Evolutionary conservation across 2,113 vertebrate genomes (phyloP), one percentile per base, ranked within the genome.

Genomic region (Strix aluco): DNA sequence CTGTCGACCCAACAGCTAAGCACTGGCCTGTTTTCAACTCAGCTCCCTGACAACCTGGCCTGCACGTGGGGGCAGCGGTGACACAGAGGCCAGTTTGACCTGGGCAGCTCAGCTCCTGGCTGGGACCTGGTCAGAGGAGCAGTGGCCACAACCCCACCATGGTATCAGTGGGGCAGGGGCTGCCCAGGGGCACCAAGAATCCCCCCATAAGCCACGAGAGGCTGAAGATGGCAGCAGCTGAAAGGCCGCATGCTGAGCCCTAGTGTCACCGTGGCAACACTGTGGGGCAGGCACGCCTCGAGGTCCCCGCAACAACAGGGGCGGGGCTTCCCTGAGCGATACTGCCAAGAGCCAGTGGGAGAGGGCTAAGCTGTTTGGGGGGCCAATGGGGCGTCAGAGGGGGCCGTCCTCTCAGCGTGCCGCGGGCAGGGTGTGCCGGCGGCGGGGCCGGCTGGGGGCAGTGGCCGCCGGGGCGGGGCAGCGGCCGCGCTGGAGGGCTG

Each of bases 231-330:
- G n/a, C 16, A n/a, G 13, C 8, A 26, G 19, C 57, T n/a, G 20
- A 30, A 25, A 49, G 10, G 8, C 15, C 4, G 17, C 8, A 9
- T 9, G 22, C 5, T 3, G 4, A 34, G 8, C 6, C 18, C 17
- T 22, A 5, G 2, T 11, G 22, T 59, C 70, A 49, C 46, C 36
- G 13, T 15, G 18, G 12, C 46, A 75, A 52, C 4, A 18, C 10
- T 2, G 4, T 27, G 40, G 29, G 23, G 11, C 1, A 0, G 40
- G 32, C 51, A 44, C 21, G 5, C 15, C 8, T 11, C 1, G 1
- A 42, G 15, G 19, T 6, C 23, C 1, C 5, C 5, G 30, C 6
- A 5, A 14, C 29, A 11, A 8, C 8, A 19, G 17, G 42, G 30
- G 14, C 2, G 0, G 22, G 46, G 21, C 26, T 89, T 58, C 30